A percentile compares a stretch with the other conserved stretches of the same genome.
These are phyloP conservation scores for Lemur catta DNA, from an alignment of 2,797 vertebrate genomes.

Conservation along the genomic window DNA sequence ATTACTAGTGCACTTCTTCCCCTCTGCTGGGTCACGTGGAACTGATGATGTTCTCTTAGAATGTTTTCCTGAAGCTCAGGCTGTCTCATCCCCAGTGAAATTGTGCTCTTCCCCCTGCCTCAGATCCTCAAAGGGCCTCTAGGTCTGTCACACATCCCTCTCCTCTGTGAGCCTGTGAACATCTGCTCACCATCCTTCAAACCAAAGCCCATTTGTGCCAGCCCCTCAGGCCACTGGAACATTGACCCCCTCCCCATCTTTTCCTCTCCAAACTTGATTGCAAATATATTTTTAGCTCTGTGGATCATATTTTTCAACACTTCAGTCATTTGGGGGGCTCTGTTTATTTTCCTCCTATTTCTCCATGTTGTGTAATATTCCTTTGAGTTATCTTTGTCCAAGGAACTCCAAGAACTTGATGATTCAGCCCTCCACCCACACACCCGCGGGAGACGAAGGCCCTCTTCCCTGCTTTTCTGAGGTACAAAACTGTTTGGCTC, in stretches of 20 bases:
- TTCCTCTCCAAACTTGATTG: background rate
- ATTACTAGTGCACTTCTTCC: too few relatives aligned
- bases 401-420: constrained; percentile 55
- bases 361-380: constrained; percentile 55
- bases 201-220: background rate
- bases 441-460: background rate
- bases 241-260: background rate
- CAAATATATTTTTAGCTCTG: constrained; percentile 23
- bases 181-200: constrained; percentile 22
- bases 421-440: constrained; percentile 65
- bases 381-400: constrained; percentile 56
- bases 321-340: background rate
- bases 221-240: background rate
- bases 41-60: background rate
- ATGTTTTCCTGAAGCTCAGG: background rate
- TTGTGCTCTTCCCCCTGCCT: background rate
- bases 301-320: background rate
- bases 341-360: background rate
- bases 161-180: background rate
- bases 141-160: background rate
- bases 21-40: background rate
- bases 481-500: constrained; percentile 50
- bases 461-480: constrained; percentile 56
- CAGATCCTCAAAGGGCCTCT: background rate
- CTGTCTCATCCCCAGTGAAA: background rate